Conservation (phyloP, 2,113 vertebrate genomes). For the Mixornis gularis region DNA sequence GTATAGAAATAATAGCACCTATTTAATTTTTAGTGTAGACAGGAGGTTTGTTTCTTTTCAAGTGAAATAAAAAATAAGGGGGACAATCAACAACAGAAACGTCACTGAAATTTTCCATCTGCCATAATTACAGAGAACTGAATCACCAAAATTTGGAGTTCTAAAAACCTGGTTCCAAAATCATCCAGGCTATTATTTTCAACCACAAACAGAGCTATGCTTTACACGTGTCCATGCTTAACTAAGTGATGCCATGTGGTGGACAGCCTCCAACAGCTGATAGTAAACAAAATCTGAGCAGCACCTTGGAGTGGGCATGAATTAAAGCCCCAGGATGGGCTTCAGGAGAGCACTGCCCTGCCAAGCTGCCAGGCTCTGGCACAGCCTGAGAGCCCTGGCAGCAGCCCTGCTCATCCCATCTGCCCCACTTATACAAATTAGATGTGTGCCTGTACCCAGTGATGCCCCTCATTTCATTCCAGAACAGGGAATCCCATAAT, state of each 20-base stretch:
- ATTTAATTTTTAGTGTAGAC: background rate
- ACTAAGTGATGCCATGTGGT: background rate
- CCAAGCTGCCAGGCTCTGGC: background rate
- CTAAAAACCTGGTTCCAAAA: background rate
- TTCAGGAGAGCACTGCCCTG: background rate
- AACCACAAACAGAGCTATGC: background rate
- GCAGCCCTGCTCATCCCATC: background rate
- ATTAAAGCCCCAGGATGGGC: too few species aligned
- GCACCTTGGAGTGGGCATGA: too few species aligned
- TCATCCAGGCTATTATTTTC: background rate
- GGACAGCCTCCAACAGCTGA: background rate
- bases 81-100: background rate
- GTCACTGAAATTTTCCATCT: background rate
- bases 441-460: background rate
- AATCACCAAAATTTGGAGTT: background rate
- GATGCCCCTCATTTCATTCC: background rate
- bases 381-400: background rate
- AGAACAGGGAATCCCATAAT: background rate
- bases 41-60: rapidly evolving
- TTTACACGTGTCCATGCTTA: rapidly evolving
- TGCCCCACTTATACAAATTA: rapidly evolving
- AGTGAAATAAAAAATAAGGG: background rate
- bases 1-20: background rate
- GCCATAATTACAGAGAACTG: background rate
- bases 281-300: background rate